phyloP scores from a whole-genome alignment of 2,797 vertebrate species.

The Cottoperca gobio region DNA sequence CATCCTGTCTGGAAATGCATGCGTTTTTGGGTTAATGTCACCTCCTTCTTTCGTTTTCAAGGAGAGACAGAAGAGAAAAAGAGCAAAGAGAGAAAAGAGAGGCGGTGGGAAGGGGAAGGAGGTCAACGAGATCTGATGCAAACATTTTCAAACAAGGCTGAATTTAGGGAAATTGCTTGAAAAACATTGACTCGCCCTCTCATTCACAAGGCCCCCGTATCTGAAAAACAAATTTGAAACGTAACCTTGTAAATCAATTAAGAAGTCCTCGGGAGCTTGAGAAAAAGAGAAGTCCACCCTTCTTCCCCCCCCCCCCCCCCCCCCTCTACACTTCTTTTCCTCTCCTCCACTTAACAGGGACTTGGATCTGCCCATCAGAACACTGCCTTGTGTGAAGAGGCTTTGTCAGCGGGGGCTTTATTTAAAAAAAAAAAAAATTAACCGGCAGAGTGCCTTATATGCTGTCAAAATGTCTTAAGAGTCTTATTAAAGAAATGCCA shows the following conservation, averaged over 20 bases:
- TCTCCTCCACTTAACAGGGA: constrained; percentile 65
- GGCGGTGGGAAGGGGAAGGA: not conserved
- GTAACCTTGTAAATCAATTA: constrained; percentile 88
- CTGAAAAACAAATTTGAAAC: constrained; percentile 85
- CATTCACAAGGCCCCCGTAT: constrained; percentile 58
- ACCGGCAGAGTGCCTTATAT: constrained; percentile 81
- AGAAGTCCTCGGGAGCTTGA: constrained; percentile 75
- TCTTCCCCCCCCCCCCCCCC: constrained; percentile 28
- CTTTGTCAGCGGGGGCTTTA: constrained; percentile 73
- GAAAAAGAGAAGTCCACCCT: constrained; percentile 66
- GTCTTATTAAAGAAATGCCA: constrained; percentile 87
- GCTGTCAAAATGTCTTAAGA: constrained; percentile 86
- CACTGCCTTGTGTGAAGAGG: constrained; percentile 54
- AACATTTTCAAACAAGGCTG: constrained; percentile 49
- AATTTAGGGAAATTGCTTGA: constrained; percentile 77
- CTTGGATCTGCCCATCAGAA: constrained; percentile 73
- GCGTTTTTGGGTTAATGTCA: constrained; percentile 74
- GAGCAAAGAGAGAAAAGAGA: not conserved
- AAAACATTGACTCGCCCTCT: constrained; percentile 72
- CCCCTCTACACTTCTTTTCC: constrained; percentile 50
- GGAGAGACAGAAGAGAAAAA: constrained; percentile 32
- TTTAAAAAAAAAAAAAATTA: too few relatives aligned
- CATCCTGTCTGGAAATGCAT: constrained; percentile 86
- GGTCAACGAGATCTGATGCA: constrained; percentile 47
- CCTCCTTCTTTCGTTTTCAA: constrained; percentile 67